A percentile compares a stretch with the other conserved stretches of the same genome.
phyloP scores from a whole-genome alignment of 2,113 vertebrate genomes.

The Saccopteryx bilineata region DNA sequence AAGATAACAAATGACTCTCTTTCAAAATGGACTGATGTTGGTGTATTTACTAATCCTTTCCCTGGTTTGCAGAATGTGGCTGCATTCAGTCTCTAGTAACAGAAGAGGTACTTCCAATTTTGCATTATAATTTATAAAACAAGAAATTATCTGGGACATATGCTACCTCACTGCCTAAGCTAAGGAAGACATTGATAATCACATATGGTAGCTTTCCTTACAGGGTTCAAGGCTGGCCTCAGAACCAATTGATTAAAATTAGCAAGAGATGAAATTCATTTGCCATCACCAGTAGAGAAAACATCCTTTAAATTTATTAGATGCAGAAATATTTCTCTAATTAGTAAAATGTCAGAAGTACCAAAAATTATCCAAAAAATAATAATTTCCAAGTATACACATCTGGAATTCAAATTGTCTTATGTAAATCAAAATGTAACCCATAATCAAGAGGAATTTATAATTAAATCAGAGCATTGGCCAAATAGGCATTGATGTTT shows the following conservation, averaged over 20 bases:
- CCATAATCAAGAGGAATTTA: conserved; percentile 59
- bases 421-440: conserved; percentile 54
- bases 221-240: background rate
- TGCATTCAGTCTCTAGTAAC: conserved; percentile 18
- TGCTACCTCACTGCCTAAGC: background rate
- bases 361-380: conserved; percentile 60
- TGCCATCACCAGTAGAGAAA: background rate
- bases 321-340: conserved; percentile 51
- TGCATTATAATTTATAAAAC: background rate
- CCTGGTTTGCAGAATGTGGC: background rate
- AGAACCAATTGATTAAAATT: background rate
- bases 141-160: background rate
- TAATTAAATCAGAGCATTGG: conserved; percentile 62
- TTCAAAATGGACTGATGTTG: background rate
- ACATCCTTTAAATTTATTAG: background rate
- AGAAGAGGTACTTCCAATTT: background rate
- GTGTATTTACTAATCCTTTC: background rate
- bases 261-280: conserved; percentile 10
- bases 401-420: conserved; percentile 60
- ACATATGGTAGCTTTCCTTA: background rate
- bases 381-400: conserved; percentile 34
- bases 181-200: background rate
- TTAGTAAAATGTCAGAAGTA: conserved; percentile 59
- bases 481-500: conserved; percentile 42
- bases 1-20: background rate